Base-by-base conservation (phyloP, 2,797 vertebrate genomes). In the Triplophysa yarkandensis region DNA sequence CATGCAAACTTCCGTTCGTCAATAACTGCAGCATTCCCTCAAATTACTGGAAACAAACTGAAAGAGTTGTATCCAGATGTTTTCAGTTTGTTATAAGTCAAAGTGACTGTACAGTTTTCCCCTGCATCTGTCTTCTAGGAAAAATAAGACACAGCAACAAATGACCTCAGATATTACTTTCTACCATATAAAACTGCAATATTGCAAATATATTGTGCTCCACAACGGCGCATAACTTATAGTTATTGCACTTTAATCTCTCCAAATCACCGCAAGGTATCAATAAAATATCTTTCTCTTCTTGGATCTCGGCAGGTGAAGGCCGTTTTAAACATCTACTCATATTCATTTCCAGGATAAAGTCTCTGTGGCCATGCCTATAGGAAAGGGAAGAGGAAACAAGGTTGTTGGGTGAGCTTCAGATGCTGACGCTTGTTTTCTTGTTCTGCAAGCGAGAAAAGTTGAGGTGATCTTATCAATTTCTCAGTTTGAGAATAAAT, bases 391-490 rank as follows among this genome's bases (percentile, higher is more conserved):
- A 62, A 68, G 30, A 1, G 2, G 55, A 52, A 17, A 6, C 44
- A 69, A 76, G 58, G 62, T 67, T 8, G 46, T 16, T 28, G 44
- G 28, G 34, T 52, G 74, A 63, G 25, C 2, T 13, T 34, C 43
- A 48, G 36, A 60, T 34, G 57, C 65, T 41, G 44, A 30, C n/a
- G 19, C n/a, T 8, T 17, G 58, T 63, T 69, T 76, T 46, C 44
- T 19, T 57, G 41, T 41, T 28, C 46, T 7, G 36, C 7, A 9
- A 6, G 30, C 6, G 3, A 39, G 11, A 10, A 39, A 39, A 2
- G 11, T 8, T 39, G 36, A 39, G 36, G 36, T 39, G 1, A 39
- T 39, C 36, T n/a, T n/a, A n/a, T n/a, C n/a, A n/a, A n/a, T n/a
- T n/a, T n/a, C n/a, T n/a, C n/a, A n/a, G n/a, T n/a, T n/a, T n/a